Percentiles rank a stretch among this genome's conserved stretches.
Conservation (phyloP, 2,888 invertebrate genomes). For the Pomacea canaliculata region DNA sequence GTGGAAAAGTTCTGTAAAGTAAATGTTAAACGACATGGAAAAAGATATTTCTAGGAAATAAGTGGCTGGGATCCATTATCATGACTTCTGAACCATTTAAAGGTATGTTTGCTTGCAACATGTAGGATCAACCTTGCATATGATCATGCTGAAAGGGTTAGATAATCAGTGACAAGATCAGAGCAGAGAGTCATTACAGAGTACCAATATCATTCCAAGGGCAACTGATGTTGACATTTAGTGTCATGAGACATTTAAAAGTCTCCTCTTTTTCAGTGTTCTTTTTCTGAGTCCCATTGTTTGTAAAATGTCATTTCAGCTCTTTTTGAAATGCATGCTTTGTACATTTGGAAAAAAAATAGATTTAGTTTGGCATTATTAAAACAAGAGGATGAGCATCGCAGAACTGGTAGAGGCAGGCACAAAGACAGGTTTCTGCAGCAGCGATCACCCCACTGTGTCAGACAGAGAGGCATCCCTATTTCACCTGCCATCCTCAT, state of each 20-base stretch:
- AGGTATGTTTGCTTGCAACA: too few species aligned
- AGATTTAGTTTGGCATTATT: not conserved
- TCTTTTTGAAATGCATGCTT: constrained; percentile 1
- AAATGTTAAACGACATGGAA: too few species aligned
- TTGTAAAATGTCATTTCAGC: not conserved
- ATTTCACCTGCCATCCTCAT: not conserved
- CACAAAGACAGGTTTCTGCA: not conserved
- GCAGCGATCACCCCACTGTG: constrained; percentile 6
- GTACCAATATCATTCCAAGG: too few species aligned
- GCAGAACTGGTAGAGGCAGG: not conserved
- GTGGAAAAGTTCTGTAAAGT: too few species aligned
- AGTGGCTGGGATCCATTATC: too few species aligned
- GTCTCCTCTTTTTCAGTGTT: not conserved
- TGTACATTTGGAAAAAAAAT: not conserved
- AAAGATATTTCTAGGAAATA: too few species aligned
- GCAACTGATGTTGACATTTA: too few species aligned
- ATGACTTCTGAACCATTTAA: too few species aligned
- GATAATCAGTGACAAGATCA: too few species aligned
- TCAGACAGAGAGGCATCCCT: not conserved
- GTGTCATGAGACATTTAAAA: too few species aligned
- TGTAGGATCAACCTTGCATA: not conserved
- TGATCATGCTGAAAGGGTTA: not conserved
- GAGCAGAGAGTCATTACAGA: not conserved
- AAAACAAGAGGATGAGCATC: not conserved
- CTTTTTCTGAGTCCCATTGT: constrained; percentile 4